Base-by-base conservation (phyloP, 2,888 invertebrate genomes). In the Noctua fimbriata region DNA sequence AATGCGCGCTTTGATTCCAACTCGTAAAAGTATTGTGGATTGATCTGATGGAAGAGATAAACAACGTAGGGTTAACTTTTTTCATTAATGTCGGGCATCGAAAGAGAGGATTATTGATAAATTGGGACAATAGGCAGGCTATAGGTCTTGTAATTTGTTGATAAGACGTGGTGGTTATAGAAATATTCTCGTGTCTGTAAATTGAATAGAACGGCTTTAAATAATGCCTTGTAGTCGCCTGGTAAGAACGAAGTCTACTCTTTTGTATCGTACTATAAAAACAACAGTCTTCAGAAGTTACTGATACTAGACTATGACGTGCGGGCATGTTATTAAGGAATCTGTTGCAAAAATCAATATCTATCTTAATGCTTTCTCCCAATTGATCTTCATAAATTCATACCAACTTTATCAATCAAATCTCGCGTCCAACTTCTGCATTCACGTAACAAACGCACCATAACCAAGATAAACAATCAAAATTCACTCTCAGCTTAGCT, bases 1-100 rank as follows among this genome's bases (percentile, higher is more conserved):
- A 90, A 89, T 93, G 93, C 94, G 94, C 93, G 89, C 95, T 94
- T 94, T 95, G 94, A 95, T 95, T 94, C 91, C 85, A 87, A 90
- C 90, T 76, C 82, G 70, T 82, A 81, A 87, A 83, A 82, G 81
- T 79, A 81, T 88, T 83, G 71, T 80, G 70, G 67, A 81, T 80
- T 66, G 69, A 76, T 83, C 73, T 71, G 69, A 82, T 78, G 74
- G 32, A 73, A 60, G 76, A 81, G 74, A 77, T 77, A 85, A 72
- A 74, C 60, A 73, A 66, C 21, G 16, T 58, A 41, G 78, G 69
- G 32, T 70, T 81, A 67, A 77, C 58, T 73, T 74, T 80, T 80
- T 70, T 81, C 71, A 78, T 76, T 63, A 63, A 32, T 69, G 3
- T 79, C 14, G 18, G 4, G 24, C 63, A 24, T 14, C 1, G 2